Evolutionary conservation across 1,140 invertebrate genomes (phyloP).

Genomic region (Drosophila sechellia): DNA sequence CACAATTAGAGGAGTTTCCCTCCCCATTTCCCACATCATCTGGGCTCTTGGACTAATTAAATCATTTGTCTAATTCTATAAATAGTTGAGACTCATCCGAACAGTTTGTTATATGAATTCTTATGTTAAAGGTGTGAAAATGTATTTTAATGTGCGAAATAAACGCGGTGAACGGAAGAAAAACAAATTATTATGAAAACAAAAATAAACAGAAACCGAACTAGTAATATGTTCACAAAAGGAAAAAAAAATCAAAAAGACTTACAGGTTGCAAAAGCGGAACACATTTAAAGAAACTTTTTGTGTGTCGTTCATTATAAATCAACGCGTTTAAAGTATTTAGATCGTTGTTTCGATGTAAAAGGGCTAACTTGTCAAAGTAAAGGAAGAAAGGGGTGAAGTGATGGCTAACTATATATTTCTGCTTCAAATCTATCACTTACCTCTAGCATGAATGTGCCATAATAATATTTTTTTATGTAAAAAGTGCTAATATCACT

Average conservation of each 20-base stretch:
- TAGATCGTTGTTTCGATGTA: too few relatives aligned
- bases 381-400: too few relatives aligned
- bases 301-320: too few relatives aligned
- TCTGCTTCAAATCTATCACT: too few relatives aligned
- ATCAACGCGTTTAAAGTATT: too few relatives aligned
- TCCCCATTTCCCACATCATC: not conserved
- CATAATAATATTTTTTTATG: too few relatives aligned
- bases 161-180: conserved; percentile 4
- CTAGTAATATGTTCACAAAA: not conserved
- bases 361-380: too few relatives aligned
- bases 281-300: not conserved
- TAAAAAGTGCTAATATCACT: too few relatives aligned
- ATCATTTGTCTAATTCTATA: conserved; percentile 23
- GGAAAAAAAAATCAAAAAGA: not conserved
- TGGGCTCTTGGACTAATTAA: conserved; percentile 38
- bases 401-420: too few relatives aligned
- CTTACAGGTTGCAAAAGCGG: not conserved
- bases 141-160: conserved; percentile 15
- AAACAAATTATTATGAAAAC: conserved; percentile 33
- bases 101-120: conserved; percentile 1
- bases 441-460: too few relatives aligned
- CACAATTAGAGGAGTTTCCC: conserved; percentile 27
- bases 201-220: conserved; percentile 22
- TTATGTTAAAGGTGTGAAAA: conserved; percentile 30
- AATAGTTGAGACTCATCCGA: conserved; percentile 18